Evolutionary conservation across 2,797 vertebrate genomes (phyloP).

Genomic region (Euphonia xanthogaster): DNA sequence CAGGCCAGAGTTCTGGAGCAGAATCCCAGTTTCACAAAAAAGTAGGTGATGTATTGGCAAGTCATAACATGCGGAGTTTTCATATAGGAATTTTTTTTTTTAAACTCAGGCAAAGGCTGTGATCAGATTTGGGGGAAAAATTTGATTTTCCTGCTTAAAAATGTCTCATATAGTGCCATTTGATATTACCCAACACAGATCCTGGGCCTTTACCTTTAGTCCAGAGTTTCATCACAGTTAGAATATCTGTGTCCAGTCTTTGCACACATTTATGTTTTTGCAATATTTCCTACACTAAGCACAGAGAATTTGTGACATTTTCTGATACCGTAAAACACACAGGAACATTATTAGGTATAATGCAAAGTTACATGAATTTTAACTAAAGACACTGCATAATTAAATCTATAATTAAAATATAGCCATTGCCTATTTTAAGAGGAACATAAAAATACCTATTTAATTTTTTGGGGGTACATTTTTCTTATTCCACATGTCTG

Average conservation of each 20-base stretch:
- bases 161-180: neutral
- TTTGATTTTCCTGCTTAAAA: neutral
- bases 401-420: neutral
- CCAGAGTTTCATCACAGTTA: neutral
- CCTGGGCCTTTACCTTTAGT: neutral
- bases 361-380: neutral
- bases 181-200: neutral
- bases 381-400: neutral
- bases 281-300: slow-evolving; percentile 11
- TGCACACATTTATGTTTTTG: neutral
- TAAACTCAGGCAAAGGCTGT: neutral
- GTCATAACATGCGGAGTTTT: neutral
- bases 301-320: neutral
- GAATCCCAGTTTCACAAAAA: neutral
- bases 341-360: neutral
- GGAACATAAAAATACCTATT: neutral
- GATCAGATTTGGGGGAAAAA: neutral
- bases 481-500: neutral
- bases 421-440: neutral
- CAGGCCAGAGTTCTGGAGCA: neutral
- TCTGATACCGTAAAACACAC: neutral
- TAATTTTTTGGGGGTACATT: neutral
- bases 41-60: neutral
- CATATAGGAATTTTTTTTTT: neutral
- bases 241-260: neutral